A percentile compares a stretch with the other conserved stretches of the same genome.
Conservation (phyloP, 2,113 vertebrate species). For the Ifrita kowaldi region DNA sequence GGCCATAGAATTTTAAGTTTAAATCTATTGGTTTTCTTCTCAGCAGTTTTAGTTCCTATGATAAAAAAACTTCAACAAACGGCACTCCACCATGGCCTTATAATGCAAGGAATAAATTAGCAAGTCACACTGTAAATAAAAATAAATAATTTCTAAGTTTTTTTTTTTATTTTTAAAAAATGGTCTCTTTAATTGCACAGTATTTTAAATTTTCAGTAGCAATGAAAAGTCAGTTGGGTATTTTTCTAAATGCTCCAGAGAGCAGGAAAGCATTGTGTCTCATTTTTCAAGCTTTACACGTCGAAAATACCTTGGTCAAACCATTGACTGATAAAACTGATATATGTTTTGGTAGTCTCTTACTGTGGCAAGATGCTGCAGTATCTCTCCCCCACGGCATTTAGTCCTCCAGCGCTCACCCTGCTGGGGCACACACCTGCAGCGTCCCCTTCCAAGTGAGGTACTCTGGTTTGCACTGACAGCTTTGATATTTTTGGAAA, state of each 20-base stretch:
- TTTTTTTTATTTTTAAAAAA: neutral
- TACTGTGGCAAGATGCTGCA: neutral
- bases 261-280: neutral
- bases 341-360: neutral
- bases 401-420: neutral
- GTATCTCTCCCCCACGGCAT: neutral
- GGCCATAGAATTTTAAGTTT: neutral
- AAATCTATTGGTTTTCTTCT: neutral
- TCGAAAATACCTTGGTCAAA: neutral
- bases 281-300: neutral
- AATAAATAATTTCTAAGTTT: conserved; percentile 50
- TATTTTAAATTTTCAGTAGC: conserved; percentile 42
- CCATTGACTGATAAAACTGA: neutral
- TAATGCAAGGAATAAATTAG: conserved; percentile 51
- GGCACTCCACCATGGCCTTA: neutral
- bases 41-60: neutral
- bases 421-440: neutral
- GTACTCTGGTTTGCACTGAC: neutral
- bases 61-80: neutral
- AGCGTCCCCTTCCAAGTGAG: neutral
- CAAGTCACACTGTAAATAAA: conserved; percentile 45
- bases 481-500: neutral
- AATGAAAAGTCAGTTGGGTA: conserved; percentile 1
- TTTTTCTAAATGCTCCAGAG: neutral
- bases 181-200: conserved; percentile 54